Evolutionary conservation across 1,140 invertebrate genomes (phyloP).

Genomic region (Laodelphax striatellus): DNA sequence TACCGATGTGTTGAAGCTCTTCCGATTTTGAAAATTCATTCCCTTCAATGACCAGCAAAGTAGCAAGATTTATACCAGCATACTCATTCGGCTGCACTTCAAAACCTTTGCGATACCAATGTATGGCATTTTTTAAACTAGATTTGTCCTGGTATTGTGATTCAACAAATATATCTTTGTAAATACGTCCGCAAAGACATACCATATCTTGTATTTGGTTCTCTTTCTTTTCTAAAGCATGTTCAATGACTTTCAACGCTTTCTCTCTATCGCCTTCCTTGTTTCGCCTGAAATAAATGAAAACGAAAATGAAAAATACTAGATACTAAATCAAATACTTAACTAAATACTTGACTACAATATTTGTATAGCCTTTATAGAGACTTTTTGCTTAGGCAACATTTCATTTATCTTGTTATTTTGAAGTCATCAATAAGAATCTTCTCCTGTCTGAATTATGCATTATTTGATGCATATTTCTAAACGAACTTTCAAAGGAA

Average conservation of each 20-base stretch:
- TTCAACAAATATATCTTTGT: slow-evolving; percentile 98
- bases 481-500: no score
- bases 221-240: slow-evolving; percentile 82
- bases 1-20: slow-evolving; percentile 78
- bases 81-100: slow-evolving; percentile 96
- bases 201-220: slow-evolving; percentile 93
- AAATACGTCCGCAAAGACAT: slow-evolving; percentile 96
- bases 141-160: slow-evolving; percentile 81
- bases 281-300: slow-evolving; percentile 55
- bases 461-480: no score
- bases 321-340: no score
- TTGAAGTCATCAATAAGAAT: no score
- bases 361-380: no score
- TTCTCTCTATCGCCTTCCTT: slow-evolving; percentile 88
- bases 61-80: slow-evolving; percentile 97
- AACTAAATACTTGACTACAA: no score
- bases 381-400: no score
- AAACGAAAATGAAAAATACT: neutral
- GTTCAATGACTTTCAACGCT: slow-evolving; percentile 82
- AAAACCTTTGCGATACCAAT: slow-evolving; percentile 98
- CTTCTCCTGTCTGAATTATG: no score
- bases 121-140: slow-evolving; percentile 84
- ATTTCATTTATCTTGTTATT: no score
- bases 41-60: slow-evolving; percentile 92
- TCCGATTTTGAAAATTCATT: slow-evolving; percentile 88